Evolutionary conservation across 2,888 invertebrate genomes (phyloP).

Genomic region (Melinopterus prodromus): DNA sequence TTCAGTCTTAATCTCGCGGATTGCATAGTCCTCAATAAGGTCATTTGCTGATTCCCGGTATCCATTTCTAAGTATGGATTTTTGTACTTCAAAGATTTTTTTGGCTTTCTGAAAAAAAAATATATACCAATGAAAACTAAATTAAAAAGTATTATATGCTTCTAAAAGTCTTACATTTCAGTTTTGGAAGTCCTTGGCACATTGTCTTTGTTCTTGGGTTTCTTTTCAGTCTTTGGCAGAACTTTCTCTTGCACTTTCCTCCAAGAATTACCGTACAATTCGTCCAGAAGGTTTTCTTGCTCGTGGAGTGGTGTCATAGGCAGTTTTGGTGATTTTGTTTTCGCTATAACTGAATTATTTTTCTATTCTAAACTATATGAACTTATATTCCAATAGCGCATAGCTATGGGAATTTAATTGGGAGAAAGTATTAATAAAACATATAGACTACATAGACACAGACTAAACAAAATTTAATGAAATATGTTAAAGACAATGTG

Average conservation of each 20-base stretch:
- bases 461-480: too few species aligned
- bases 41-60: slow-evolving; percentile 37
- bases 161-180: slow-evolving; percentile 8
- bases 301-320: slow-evolving; percentile 27
- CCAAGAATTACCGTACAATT: slow-evolving; percentile 56
- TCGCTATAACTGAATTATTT: slow-evolving; percentile 39
- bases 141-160: neutral
- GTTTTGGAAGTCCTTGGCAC: neutral
- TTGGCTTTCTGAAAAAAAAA: slow-evolving; percentile 45
- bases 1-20: slow-evolving; percentile 41
- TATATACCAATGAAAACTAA: slow-evolving; percentile 21
- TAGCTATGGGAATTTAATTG: neutral
- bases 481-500: too few species aligned
- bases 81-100: slow-evolving; percentile 41
- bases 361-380: neutral
- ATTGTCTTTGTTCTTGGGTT: slow-evolving; percentile 28
- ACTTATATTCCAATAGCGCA: too few species aligned
- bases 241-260: slow-evolving; percentile 41
- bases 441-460: too few species aligned
- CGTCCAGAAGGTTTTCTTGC: slow-evolving; percentile 50
- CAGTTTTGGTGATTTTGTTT: neutral
- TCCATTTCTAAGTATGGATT: slow-evolving; percentile 47
- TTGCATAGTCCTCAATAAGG: slow-evolving; percentile 46
- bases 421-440: too few species aligned
- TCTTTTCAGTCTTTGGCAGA: slow-evolving; percentile 44